Conservation (phyloP, 1,140 invertebrate genomes). For the Manduca sexta region DNA sequence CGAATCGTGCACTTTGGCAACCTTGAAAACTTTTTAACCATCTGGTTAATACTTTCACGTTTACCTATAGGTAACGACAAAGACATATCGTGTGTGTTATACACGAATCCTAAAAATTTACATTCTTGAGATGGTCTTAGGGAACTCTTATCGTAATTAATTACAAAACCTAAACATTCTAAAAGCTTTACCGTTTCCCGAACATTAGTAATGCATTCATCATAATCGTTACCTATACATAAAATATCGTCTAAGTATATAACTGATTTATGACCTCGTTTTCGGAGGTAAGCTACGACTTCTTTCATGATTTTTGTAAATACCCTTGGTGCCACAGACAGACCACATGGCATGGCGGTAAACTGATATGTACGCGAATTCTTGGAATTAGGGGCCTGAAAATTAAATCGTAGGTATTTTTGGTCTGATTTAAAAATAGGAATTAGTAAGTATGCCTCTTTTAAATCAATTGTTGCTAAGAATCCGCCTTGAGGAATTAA, state of each 20-base stretch:
- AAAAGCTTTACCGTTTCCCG: constrained; percentile 16
- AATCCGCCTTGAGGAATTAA: constrained; percentile 10
- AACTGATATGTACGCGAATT: constrained; percentile 17
- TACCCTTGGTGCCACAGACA: constrained; percentile 16
- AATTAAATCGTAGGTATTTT: constrained; percentile 25
- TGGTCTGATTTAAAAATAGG: constrained; percentile 4
- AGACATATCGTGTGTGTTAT: constrained; percentile 8
- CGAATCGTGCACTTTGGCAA: constrained; percentile 7
- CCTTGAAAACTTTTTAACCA: constrained; percentile 9
- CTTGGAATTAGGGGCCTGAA: constrained; percentile 8
- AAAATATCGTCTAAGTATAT: constrained; percentile 27
- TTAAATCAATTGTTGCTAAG: neutral
- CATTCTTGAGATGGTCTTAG: constrained; percentile 11
- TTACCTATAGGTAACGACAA: constrained; percentile 21
- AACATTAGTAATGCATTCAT: constrained; percentile 20
- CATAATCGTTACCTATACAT: constrained; percentile 18
- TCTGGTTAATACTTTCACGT: constrained; percentile 9
- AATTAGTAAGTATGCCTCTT: constrained; percentile 22
- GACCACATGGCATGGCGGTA: constrained; percentile 21
- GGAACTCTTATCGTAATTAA: constrained; percentile 28
- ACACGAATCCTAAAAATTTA: constrained; percentile 26
- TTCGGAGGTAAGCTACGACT: constrained; percentile 16
- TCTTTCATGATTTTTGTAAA: constrained; percentile 28
- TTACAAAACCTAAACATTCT: constrained; percentile 22
- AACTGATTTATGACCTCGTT: constrained; percentile 12